Percentiles rank a stretch among this genome's conserved stretches.
Evolutionary conservation across 2,113 vertebrate species (phyloP).

Genomic region (Equus quagga): DNA sequence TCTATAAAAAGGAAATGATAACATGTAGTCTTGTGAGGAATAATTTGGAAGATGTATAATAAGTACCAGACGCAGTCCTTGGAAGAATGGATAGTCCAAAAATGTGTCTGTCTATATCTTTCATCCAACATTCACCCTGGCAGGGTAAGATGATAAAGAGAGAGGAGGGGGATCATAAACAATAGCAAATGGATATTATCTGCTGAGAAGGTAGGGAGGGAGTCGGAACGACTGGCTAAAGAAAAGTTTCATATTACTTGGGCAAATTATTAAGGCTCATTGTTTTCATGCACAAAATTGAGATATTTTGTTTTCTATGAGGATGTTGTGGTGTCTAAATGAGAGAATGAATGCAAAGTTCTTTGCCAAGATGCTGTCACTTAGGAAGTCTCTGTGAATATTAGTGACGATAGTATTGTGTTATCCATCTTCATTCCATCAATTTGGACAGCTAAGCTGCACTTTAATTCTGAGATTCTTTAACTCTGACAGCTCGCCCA

Average conservation of each 20-base stretch:
- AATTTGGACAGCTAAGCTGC: neutral
- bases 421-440: neutral
- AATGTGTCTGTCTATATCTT: neutral
- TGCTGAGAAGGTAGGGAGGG: neutral
- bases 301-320: neutral
- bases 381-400: neutral
- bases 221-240: neutral
- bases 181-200: neutral
- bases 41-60: neutral
- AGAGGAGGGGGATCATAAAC: neutral
- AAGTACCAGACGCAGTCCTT: neutral
- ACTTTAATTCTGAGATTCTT: neutral
- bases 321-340: neutral
- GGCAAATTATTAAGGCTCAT: neutral
- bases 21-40: neutral
- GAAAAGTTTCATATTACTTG: neutral
- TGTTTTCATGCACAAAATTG: neutral
- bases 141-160: neutral
- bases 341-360: neutral
- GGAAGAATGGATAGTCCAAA: neutral
- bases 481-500: neutral
- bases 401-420: neutral
- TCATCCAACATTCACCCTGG: neutral
- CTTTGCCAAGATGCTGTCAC: neutral
- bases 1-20: constrained; percentile 1